Percentiles rank a stretch among this genome's conserved stretches.
Evolutionary conservation across 2,888 invertebrate genomes (phyloP).

Genomic region (Hartigia nigra): DNA sequence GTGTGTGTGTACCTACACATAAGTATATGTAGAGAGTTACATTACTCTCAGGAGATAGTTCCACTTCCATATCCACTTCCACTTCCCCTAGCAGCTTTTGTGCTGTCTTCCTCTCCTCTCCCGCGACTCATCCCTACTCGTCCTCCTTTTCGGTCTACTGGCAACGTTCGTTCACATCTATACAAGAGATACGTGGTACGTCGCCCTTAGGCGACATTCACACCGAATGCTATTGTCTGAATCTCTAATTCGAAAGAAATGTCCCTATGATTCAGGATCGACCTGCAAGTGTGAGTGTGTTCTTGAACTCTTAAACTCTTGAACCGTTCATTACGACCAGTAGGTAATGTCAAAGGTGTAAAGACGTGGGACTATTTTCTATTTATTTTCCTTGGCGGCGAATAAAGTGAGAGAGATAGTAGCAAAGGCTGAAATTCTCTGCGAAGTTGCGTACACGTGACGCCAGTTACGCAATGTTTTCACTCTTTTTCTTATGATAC

Average conservation of each 20-base stretch:
- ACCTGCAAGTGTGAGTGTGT: not conserved
- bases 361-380: not conserved
- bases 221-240: not conserved
- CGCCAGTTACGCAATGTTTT: conserved; percentile 33
- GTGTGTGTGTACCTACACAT: not conserved
- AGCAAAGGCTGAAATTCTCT: not conserved
- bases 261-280: not conserved
- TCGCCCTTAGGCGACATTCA: not conserved
- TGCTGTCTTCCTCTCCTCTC: not conserved
- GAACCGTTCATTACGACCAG: not conserved
- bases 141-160: not conserved
- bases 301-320: too few species aligned
- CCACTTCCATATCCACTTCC: not conserved
- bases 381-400: not conserved
- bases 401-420: not conserved
- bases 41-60: not conserved
- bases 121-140: not conserved
- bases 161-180: not conserved
- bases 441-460: conserved; percentile 28
- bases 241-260: not conserved
- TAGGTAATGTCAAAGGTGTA: not conserved
- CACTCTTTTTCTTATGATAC: conserved; percentile 15
- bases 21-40: not conserved
- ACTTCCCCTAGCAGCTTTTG: not conserved
- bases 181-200: not conserved